A percentile compares a stretch with the other conserved stretches of the same genome.
Evolutionary conservation across 2,797 vertebrate species (phyloP).

Genomic region (Schizothorax lantsangensis): DNA sequence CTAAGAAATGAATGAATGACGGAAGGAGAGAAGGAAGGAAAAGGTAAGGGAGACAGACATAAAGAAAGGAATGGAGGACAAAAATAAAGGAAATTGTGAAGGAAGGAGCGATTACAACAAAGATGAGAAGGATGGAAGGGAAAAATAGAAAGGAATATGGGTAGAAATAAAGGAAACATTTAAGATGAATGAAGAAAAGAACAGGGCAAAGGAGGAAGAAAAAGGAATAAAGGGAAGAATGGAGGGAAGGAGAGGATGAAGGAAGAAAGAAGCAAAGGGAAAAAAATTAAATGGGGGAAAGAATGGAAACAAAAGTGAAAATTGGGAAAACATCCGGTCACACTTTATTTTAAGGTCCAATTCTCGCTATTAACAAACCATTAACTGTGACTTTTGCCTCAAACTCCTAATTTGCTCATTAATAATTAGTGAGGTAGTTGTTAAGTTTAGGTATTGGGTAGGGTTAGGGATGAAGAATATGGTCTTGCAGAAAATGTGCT

Average conservation of each 20-base stretch:
- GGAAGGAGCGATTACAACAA: not conserved
- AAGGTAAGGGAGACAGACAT: not conserved
- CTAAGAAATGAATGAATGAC: not conserved
- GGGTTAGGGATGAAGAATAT: no score
- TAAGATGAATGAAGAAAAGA: not conserved
- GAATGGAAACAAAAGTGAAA: not conserved
- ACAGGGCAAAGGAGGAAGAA: not conserved
- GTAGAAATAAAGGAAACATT: not conserved
- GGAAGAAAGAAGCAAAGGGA: not conserved
- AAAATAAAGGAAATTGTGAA: no score
- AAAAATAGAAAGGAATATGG: not conserved
- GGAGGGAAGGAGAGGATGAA: not conserved
- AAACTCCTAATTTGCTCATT: no score
- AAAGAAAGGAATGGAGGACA: not conserved
- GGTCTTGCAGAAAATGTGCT: not conserved
- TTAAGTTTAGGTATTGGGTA: no score
- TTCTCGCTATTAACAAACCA: no score
- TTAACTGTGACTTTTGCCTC: no score
- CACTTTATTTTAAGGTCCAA: no score
- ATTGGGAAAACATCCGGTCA: not conserved
- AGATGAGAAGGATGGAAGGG: not conserved
- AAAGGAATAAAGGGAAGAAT: not conserved
- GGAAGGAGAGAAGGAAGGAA: not conserved
- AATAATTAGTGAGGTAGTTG: no score
- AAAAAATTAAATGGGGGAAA: not conserved